Evolutionary conservation across 1,140 invertebrate genomes (phyloP).

Genomic region (Drosophila watanabei): DNA sequence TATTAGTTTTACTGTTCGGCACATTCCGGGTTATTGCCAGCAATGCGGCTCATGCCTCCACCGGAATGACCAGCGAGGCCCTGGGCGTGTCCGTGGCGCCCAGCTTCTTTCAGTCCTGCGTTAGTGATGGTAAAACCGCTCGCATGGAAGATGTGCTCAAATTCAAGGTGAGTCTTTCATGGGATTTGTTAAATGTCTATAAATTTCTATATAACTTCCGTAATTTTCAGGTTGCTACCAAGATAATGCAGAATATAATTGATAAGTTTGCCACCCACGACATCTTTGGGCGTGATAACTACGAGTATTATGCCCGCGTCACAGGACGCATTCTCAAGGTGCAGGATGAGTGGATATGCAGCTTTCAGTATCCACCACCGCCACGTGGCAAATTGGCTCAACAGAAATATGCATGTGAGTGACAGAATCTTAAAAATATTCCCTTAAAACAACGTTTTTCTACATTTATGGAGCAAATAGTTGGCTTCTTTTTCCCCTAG

Average conservation of each 20-base stretch:
- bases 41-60: constrained; percentile 94
- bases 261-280: constrained; percentile 98
- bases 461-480: background rate
- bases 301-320: constrained; percentile 98
- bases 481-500: background rate
- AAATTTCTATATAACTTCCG: constrained; percentile 7
- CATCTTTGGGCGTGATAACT: constrained; percentile 97
- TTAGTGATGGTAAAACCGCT: constrained; percentile 96
- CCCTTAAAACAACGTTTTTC: too few species aligned
- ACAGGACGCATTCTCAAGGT: constrained; percentile 96
- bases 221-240: constrained; percentile 92
- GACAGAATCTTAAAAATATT: too few species aligned
- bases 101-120: constrained; percentile 99
- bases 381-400: constrained; percentile 86
- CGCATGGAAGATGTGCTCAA: constrained; percentile 97
- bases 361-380: constrained; percentile 95
- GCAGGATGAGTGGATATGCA: constrained; percentile 97
- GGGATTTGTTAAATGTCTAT: background rate
- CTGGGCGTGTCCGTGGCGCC: constrained; percentile 97
- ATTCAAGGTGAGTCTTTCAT: constrained; percentile 91
- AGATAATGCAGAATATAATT: constrained; percentile 97
- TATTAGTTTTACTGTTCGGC: constrained; percentile 97
- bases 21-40: constrained; percentile 98
- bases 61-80: constrained; percentile 98
- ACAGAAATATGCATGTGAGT: constrained; percentile 89